phyloP scores from a whole-genome alignment of 2,797 vertebrate genomes.

The Chiroxiphia lanceolata region DNA sequence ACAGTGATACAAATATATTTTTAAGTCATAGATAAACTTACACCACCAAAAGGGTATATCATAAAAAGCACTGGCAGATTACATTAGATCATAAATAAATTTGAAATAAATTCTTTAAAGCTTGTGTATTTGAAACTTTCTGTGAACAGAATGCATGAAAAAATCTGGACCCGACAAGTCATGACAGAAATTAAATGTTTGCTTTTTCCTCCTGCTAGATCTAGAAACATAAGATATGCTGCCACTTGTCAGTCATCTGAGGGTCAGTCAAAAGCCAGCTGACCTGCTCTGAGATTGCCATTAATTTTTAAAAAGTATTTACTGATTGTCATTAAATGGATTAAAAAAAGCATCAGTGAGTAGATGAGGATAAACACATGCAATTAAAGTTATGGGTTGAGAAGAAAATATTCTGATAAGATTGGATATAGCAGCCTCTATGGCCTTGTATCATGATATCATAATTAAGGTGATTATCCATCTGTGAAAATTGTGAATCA shows the following conservation, averaged over 20 bases:
- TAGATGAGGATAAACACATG: not conserved
- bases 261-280: slow-evolving; percentile 18
- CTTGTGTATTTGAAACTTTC: not conserved
- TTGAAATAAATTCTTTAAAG: not conserved
- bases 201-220: not conserved
- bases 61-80: not conserved
- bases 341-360: not conserved
- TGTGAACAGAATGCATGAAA: not conserved
- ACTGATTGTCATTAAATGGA: slow-evolving; percentile 9
- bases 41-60: rapidly evolving
- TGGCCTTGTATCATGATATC: not conserved
- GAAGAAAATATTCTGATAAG: slow-evolving; percentile 17
- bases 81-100: not conserved
- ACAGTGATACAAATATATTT: not conserved
- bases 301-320: slow-evolving; percentile 36
- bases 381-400: slow-evolving; percentile 3
- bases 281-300: slow-evolving; percentile 29
- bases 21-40: not conserved
- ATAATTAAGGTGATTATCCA: not conserved
- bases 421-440: not conserved
- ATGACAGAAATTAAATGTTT: not conserved
- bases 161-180: not conserved
- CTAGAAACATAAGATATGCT: not conserved
- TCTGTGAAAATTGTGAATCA: not conserved
- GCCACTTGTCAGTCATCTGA: slow-evolving; percentile 12